phyloP scores from a whole-genome alignment of 1,140 invertebrate genomes.

The Pseudomyrmex flavicornis region DNA sequence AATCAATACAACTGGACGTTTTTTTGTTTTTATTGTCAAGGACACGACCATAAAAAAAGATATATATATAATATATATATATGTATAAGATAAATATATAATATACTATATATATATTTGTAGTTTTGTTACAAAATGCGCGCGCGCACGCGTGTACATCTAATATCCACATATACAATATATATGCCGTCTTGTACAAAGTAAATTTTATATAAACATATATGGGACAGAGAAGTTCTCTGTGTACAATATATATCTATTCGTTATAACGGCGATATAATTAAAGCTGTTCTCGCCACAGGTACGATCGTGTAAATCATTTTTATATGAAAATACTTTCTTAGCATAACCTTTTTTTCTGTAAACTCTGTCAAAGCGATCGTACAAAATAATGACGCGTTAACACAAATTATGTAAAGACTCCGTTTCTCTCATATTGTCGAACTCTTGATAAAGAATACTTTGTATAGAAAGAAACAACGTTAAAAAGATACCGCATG shows the following conservation, averaged over 20 bases:
- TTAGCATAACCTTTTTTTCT: constrained; percentile 12
- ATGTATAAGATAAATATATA: too few relatives aligned
- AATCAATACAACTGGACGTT: too few relatives aligned
- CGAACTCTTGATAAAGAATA: neutral
- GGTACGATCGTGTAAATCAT: constrained; percentile 38
- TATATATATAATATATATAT: too few relatives aligned
- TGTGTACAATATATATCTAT: neutral
- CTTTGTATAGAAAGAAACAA: too few relatives aligned
- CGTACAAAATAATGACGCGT: neutral
- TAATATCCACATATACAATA: constrained; percentile 11
- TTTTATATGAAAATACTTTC: constrained; percentile 32
- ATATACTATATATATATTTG: too few relatives aligned
- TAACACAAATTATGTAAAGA: neutral
- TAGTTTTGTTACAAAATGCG: too few relatives aligned
- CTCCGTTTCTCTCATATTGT: neutral
- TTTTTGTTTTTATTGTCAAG: too few relatives aligned
- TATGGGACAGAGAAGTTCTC: constrained; percentile 15
- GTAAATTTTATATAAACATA: constrained; percentile 57
- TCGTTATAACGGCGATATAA: neutral
- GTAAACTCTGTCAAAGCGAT: constrained; percentile 9
- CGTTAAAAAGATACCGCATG: too few relatives aligned
- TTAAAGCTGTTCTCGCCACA: neutral
- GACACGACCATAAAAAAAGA: too few relatives aligned
- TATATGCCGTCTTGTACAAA: constrained; percentile 57
- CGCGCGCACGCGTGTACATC: too few relatives aligned